Evolutionary conservation across 2,888 invertebrate genomes (phyloP), one percentile per base, ranked within the genome.

Genomic region (Drosophila planitibia): DNA sequence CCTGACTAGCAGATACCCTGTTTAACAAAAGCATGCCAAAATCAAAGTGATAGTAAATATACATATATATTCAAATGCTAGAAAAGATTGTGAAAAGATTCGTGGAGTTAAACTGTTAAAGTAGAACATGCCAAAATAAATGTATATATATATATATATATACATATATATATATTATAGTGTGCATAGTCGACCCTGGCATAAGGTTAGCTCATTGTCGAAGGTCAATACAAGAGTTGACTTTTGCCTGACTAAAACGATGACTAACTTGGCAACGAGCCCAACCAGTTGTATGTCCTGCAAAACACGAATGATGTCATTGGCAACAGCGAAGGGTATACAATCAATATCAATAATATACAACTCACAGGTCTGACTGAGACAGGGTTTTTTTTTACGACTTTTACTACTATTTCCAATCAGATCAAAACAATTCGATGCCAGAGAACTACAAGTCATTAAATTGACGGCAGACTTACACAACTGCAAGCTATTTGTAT

Each of bases 231-330:
- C 53, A 57, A 63, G n/a, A 41, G 35, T 19, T 54, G 16, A 22
- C 28, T 12, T 6, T 28, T 19, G 35, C 19, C 35, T 10, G 25
- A 12, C 28, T n/a, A 28, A 14, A 57, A 30, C 14, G 39, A 39
- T 39, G 28, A n/a, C 28, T 61, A 69, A 54, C 66, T 59, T 72
- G 70, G 54, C 68, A 54, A 68, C 39, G 33, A 28, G 53, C 57
- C 58, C 19, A 67, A 49, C 25, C 12, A 35, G 57, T 30, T 9
- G 19, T 19, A 53, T 39, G 53, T 73, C 69, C 78, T 74, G 37
- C 7, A 72, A 37, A 37, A 47, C 41, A 57, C 37, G 28, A 58
- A 79, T 85, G 83, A 81, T 83, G 83, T 83, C 86, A 81, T 74
- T 51, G 68, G 41, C 41, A 33, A 35, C 33, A 30, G 30, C 35